These are phyloP conservation scores for Acleris sparsana DNA, from an alignment of 2,888 invertebrate species.

Conservation along the genomic window DNA sequence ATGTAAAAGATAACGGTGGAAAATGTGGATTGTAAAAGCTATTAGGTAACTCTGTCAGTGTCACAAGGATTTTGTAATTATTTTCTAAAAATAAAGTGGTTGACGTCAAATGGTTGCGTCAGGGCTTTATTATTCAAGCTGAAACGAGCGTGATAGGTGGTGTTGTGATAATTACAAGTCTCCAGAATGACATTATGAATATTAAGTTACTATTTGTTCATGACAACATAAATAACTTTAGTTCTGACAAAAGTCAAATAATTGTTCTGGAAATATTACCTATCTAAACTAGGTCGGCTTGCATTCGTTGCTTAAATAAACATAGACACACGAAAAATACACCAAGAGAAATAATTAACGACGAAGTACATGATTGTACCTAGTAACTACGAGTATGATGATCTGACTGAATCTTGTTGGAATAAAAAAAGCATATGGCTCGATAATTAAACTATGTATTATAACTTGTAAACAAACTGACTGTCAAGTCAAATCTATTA, in stretches of 20 bases:
- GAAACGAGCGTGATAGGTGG: background rate
- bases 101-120: constrained; percentile 24
- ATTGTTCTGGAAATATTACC: too few species aligned
- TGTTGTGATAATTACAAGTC: background rate
- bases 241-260: background rate
- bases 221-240: background rate
- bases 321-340: too few species aligned
- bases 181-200: background rate
- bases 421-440: too few species aligned
- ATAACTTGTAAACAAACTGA: too few species aligned
- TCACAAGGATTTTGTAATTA: constrained; percentile 24
- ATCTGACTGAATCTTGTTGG: too few species aligned
- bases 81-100: constrained; percentile 20
- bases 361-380: too few species aligned
- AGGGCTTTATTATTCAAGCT: constrained; percentile 22
- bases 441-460: too few species aligned
- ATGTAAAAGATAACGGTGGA: constrained; percentile 36
- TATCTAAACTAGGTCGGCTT: too few species aligned
- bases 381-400: too few species aligned
- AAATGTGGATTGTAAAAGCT: constrained; percentile 23
- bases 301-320: too few species aligned
- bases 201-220: background rate
- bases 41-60: constrained; percentile 30
- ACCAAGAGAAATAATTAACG: too few species aligned
- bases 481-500: too few species aligned